These are phyloP conservation scores for Ips nitidus DNA, from an alignment of 1,140 invertebrate species.

Conservation along the genomic window DNA sequence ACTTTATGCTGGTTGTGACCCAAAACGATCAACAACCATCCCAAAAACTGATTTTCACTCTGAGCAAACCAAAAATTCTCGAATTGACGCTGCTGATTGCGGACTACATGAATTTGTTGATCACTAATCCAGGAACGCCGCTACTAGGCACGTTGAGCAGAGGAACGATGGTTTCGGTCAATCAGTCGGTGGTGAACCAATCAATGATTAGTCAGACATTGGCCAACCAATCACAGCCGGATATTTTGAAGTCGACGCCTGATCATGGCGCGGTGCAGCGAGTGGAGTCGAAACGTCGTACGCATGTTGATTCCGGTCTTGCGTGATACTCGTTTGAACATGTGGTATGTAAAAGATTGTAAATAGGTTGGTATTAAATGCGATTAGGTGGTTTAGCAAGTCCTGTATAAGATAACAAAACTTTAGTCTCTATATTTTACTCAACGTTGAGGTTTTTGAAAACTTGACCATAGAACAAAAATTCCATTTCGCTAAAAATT, in stretches of 20 bases:
- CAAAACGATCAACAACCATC: slow-evolving; percentile 64
- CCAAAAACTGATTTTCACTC: slow-evolving; percentile 86
- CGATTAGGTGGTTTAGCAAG: neutral
- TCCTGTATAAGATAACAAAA: too few relatives aligned
- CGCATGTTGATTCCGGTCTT: slow-evolving; percentile 58
- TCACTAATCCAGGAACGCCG: slow-evolving; percentile 74
- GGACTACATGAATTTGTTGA: slow-evolving; percentile 92
- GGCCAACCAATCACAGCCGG: slow-evolving; percentile 62
- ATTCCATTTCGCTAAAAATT: too few relatives aligned
- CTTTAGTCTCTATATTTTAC: too few relatives aligned
- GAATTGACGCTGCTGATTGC: slow-evolving; percentile 92
- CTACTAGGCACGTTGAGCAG: slow-evolving; percentile 78
- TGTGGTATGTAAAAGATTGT: slow-evolving; percentile 37
- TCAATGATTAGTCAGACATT: slow-evolving; percentile 53
- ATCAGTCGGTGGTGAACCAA: slow-evolving; percentile 54
- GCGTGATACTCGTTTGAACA: slow-evolving; percentile 51
- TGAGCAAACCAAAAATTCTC: slow-evolving; percentile 89
- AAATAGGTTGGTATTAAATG: slow-evolving; percentile 1
- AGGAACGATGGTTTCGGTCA: slow-evolving; percentile 53
- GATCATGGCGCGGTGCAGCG: slow-evolving; percentile 61
- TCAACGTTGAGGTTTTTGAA: too few relatives aligned
- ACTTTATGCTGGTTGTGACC: slow-evolving; percentile 92
- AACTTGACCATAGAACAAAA: too few relatives aligned
- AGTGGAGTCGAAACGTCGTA: slow-evolving; percentile 58
- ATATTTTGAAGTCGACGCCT: slow-evolving; percentile 81